Evolutionary conservation across 2,113 vertebrate genomes (phyloP).

Genomic region (Heptranchias perlo): DNA sequence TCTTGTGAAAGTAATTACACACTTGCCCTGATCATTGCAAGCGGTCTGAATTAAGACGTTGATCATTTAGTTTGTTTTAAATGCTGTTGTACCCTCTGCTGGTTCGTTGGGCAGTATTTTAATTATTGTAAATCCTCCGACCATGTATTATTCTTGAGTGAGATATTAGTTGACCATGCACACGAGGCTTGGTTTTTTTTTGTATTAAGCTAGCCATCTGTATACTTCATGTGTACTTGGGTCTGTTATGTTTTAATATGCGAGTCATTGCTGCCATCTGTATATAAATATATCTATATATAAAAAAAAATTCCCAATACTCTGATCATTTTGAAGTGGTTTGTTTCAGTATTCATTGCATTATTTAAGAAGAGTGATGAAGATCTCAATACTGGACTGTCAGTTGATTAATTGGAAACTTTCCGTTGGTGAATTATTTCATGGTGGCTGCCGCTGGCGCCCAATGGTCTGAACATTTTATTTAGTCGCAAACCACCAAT

Average conservation of each 20-base stretch:
- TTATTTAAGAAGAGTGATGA: background rate
- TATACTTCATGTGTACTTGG: background rate
- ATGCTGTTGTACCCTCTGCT: background rate
- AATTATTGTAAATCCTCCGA: constrained; percentile 10
- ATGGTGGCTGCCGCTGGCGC: background rate
- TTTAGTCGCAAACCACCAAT: background rate
- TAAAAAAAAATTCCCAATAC: background rate
- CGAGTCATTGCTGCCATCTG: background rate
- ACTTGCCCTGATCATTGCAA: background rate
- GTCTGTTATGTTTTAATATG: background rate
- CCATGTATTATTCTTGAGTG: background rate
- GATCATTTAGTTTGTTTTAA: constrained; percentile 32
- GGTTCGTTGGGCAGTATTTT: constrained; percentile 9
- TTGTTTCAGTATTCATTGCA: constrained; percentile 8
- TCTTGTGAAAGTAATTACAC: background rate
- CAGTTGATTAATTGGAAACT: background rate
- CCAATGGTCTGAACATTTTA: background rate
- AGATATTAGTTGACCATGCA: background rate
- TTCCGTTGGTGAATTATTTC: background rate
- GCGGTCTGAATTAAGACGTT: background rate
- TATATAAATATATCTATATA: background rate
- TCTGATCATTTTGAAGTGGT: background rate
- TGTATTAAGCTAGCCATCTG: background rate
- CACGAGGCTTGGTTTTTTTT: background rate
- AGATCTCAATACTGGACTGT: background rate